A percentile compares a stretch with the other conserved stretches of the same genome.
Conservation (phyloP, 1,140 invertebrate species). For the Drosophila grimshawi region DNA sequence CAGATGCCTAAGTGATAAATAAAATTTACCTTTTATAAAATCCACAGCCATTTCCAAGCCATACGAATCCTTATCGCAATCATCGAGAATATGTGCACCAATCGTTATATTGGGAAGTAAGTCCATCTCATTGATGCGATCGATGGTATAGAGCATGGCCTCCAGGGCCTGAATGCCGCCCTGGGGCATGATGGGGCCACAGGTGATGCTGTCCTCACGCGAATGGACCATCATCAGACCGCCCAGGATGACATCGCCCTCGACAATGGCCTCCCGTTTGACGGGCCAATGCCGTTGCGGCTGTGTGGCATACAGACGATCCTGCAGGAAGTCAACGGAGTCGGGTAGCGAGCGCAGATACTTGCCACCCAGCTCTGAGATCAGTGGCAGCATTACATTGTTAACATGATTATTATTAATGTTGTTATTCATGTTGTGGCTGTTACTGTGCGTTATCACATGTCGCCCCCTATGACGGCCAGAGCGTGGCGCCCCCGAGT, state of each 20-base stretch:
- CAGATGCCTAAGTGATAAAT: neutral
- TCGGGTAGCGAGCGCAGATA: conserved; percentile 77
- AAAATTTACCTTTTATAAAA: conserved; percentile 94
- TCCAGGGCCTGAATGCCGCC: conserved; percentile 94
- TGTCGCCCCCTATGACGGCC: conserved; percentile 76
- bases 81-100: conserved; percentile 94
- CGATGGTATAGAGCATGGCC: conserved; percentile 94
- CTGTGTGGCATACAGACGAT: conserved; percentile 50
- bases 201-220: conserved; percentile 90
- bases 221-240: conserved; percentile 98
- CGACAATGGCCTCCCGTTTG: conserved; percentile 93
- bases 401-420: neutral
- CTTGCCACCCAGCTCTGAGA: conserved; percentile 59
- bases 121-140: conserved; percentile 88
- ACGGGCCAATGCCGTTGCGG: conserved; percentile 89
- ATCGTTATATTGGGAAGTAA: conserved; percentile 89
- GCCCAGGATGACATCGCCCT: conserved; percentile 93
- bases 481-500: conserved; percentile 54
- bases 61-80: conserved; percentile 96
- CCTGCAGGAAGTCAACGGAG: conserved; percentile 63
- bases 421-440: conserved; percentile 12
- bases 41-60: conserved; percentile 96
- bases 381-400: conserved; percentile 44
- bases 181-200: conserved; percentile 95
- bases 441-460: conserved; percentile 39